Base-by-base conservation (phyloP, 2,888 invertebrate species). In the Polydrusus pterygomalis region DNA sequence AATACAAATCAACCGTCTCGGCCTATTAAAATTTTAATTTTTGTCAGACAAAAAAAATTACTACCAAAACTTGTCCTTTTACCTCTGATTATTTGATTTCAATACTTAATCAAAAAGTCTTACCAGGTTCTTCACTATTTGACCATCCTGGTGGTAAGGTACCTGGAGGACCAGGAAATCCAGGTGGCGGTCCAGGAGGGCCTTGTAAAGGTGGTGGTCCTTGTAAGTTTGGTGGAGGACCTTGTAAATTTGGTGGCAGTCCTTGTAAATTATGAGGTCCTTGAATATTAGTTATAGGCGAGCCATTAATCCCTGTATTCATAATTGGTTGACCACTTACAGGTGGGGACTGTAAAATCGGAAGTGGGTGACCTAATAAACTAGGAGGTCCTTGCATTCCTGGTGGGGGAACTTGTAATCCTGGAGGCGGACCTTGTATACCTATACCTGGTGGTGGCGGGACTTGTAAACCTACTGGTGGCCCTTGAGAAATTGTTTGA, bases 201-300 rank as follows among this genome's bases (percentile, higher is more conserved):
- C 71, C 71, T 45, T 60, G 45, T 17, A 58, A 20, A 0, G 70
- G 62, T 20, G 69, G 69, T 40, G 20, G 69, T 40, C 58, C 69
- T 34, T 30, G 25, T 5, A 54, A 6, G 15, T 51, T 51, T 18
- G 51, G 60, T 43, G 43, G 47, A 5, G 45, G 43, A 13, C 51
- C 70, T 15, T 60, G 47, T 15, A 58, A 34, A 51, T 51, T 51
- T 18, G 47, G 64, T 11, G 71, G 63, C 47, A 20, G 63, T 9
- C 63, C 71, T 65, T 65, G 73, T 10, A 43, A 20, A 25, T 15
- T 69, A 63, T 18, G 15, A 0, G 62, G 17, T 43, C 43, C 62
- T 45, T 63, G 62, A 6, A 30, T 20, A 54, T 54, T 56, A 56
- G 34, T 30, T 56, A 45, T 30, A 2, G 45, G 45, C 10, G 63